Conservation (phyloP, 2,113 vertebrate genomes). For the Amphiprion percula region DNA sequence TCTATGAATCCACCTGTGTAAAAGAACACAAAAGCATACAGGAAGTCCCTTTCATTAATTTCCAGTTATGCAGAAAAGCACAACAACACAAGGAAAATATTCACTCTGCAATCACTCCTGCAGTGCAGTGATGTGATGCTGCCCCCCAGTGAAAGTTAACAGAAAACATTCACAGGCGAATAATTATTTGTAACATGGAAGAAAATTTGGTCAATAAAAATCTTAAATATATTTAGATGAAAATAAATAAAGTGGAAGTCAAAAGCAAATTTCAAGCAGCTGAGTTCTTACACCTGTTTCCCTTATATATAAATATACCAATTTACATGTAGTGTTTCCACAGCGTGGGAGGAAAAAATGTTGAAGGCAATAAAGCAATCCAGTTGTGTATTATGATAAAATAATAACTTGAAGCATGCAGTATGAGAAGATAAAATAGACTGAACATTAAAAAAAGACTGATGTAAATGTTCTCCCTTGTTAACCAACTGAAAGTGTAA, state of each 20-base stretch:
- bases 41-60: neutral
- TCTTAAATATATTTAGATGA: conserved; percentile 18
- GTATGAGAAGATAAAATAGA: neutral
- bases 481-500: conserved; percentile 6
- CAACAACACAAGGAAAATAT: conserved; percentile 1
- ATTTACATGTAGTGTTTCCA: conserved; percentile 39
- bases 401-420: no score
- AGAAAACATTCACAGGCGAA: neutral
- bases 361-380: neutral
- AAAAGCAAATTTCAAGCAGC: neutral
- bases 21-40: neutral
- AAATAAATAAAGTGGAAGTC: conserved; percentile 43
- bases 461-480: neutral
- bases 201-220: conserved; percentile 1
- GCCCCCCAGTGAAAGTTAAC: neutral
- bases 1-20: neutral
- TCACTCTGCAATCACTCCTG: neutral
- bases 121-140: conserved; percentile 12
- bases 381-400: neutral
- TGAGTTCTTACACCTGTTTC: neutral
- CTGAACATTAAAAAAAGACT: neutral
- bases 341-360: neutral
- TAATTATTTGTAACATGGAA: conserved; percentile 10
- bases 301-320: neutral
- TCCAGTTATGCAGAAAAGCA: conserved; percentile 5